Evolutionary conservation across 2,113 vertebrate genomes (phyloP).

Genomic region (Sturnira hondurensis): DNA sequence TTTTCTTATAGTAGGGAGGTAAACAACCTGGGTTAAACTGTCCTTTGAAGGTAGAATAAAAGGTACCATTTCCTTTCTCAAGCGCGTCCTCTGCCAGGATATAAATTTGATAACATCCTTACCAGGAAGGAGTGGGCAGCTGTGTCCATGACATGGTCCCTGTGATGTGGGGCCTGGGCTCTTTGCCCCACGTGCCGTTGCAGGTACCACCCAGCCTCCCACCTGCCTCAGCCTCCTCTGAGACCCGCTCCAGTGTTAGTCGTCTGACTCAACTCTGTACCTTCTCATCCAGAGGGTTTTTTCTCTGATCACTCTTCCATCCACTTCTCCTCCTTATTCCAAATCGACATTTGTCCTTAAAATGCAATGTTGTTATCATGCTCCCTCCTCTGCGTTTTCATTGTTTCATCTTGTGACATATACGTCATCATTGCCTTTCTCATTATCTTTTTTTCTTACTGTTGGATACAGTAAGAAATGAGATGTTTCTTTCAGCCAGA

Average conservation of each 20-base stretch:
- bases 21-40: background rate
- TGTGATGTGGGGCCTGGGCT: background rate
- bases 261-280: background rate
- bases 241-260: background rate
- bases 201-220: background rate
- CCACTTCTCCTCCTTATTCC: background rate
- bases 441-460: background rate
- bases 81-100: background rate
- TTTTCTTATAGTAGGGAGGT: background rate
- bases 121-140: background rate
- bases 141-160: background rate
- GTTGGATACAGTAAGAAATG: background rate
- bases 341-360: background rate
- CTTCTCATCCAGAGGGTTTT: background rate
- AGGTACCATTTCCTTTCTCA: background rate
- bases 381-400: background rate
- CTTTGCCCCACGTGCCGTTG: background rate
- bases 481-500: background rate
- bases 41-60: background rate
- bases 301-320: background rate
- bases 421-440: background rate
- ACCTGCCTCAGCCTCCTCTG: background rate
- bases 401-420: background rate
- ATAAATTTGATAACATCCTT: background rate
- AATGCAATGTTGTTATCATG: background rate